Evolutionary conservation across 2,113 vertebrate genomes (phyloP).

Genomic region (Eudyptes chrysolophus): DNA sequence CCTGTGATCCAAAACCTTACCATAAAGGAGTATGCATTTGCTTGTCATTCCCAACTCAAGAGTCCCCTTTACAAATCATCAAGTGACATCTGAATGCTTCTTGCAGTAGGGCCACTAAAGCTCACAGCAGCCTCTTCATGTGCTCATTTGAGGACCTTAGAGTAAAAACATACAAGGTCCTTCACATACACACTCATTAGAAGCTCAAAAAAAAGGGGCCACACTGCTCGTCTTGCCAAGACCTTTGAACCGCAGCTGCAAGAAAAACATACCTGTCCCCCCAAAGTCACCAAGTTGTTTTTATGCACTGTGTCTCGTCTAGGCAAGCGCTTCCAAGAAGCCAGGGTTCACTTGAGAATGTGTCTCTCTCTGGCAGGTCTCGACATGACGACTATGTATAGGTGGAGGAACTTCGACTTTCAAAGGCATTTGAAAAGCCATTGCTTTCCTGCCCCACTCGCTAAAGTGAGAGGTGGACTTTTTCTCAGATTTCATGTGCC

Average conservation of each 20-base stretch:
- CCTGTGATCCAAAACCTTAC: conserved; percentile 84
- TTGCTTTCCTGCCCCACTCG: conserved; percentile 84
- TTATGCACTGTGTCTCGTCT: conserved; percentile 90
- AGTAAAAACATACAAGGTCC: conserved; percentile 86
- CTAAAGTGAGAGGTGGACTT: conserved; percentile 82
- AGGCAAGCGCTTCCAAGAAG: conserved; percentile 99
- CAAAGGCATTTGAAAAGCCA: conserved; percentile 75
- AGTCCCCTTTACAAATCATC: conserved; percentile 94
- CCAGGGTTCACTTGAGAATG: conserved; percentile 94
- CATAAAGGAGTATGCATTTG: conserved; percentile 92
- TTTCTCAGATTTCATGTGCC: conserved; percentile 91
- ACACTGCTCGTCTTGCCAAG: conserved; percentile 99
- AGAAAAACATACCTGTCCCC: conserved; percentile 87
- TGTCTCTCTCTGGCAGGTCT: conserved; percentile 99
- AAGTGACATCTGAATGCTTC: conserved; percentile 99
- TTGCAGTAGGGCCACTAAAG: conserved; percentile 97
- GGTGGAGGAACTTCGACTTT: conserved; percentile 93
- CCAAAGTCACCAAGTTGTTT: conserved; percentile 85
- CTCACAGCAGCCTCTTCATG: conserved; percentile 95
- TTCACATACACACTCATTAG: conserved; percentile 89
- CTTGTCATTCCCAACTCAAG: conserved; percentile 94
- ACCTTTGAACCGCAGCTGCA: conserved; percentile 91
- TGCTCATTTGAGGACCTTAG: conserved; percentile 92
- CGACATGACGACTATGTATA: conserved; percentile 99
- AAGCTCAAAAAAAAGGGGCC: conserved; percentile 93